These are phyloP conservation scores for Boloria selene DNA, from an alignment of 2,888 invertebrate genomes.

Conservation along the genomic window DNA sequence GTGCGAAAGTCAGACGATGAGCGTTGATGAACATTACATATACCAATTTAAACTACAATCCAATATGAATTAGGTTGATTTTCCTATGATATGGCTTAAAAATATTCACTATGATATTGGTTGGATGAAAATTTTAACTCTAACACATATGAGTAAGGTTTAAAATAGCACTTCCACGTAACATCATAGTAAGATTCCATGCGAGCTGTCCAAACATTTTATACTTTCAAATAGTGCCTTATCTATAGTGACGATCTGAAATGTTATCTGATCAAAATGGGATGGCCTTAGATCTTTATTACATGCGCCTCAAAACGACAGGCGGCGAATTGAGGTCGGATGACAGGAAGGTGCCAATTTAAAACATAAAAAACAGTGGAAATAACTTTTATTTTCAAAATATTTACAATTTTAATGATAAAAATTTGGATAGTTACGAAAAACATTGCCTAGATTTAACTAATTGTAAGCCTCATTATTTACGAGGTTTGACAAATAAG, in stretches of 20 bases:
- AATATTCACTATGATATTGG: slow-evolving; percentile 49
- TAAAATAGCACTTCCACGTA: not conserved
- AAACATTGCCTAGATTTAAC: no score
- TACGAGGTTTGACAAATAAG: no score
- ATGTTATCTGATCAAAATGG: slow-evolving; percentile 74
- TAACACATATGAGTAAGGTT: not conserved
- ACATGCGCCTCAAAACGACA: slow-evolving; percentile 62
- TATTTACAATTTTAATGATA: no score
- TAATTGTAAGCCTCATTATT: no score
- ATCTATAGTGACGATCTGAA: slow-evolving; percentile 80
- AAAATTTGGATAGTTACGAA: no score
- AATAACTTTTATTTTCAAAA: no score
- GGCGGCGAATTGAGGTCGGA: slow-evolving; percentile 26
- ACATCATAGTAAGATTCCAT: slow-evolving; percentile 68
- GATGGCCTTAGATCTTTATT: slow-evolving; percentile 80
- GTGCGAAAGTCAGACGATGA: slow-evolving; percentile 78
- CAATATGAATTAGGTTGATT: slow-evolving; percentile 48
- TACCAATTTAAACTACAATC: slow-evolving; percentile 47
- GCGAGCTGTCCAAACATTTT: slow-evolving; percentile 81
- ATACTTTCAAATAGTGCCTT: slow-evolving; percentile 80
- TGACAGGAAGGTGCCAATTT: slow-evolving; percentile 6
- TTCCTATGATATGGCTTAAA: slow-evolving; percentile 40
- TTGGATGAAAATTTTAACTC: not conserved
- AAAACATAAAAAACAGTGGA: not conserved
- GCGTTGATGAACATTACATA: slow-evolving; percentile 55